These are phyloP conservation scores for Watsonalla cultraria DNA, from an alignment of 2,888 invertebrate species.

Conservation along the genomic window DNA sequence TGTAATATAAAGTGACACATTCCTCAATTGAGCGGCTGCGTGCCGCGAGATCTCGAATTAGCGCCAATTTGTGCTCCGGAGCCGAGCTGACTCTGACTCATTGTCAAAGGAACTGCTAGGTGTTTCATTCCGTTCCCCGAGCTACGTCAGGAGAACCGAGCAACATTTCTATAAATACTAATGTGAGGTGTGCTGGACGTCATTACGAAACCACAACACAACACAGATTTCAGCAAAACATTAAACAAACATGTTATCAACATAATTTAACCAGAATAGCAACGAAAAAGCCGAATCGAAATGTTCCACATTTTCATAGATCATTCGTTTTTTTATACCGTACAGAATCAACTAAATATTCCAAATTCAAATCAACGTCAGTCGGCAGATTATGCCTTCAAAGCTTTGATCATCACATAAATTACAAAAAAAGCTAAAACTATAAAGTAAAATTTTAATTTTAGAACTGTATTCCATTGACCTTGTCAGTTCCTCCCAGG, in stretches of 20 bases:
- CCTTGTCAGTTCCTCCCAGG: constrained; percentile 29
- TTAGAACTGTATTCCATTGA: constrained; percentile 18
- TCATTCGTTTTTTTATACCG: no score
- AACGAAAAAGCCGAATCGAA: background rate
- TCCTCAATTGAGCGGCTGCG: constrained; percentile 71
- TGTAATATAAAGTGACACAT: constrained; percentile 68
- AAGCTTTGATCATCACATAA: background rate
- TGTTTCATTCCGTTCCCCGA: constrained; percentile 15
- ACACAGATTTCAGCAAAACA: background rate
- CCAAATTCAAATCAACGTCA: constrained; percentile 1
- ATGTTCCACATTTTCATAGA: no score
- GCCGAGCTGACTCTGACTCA: constrained; percentile 45
- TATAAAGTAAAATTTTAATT: background rate
- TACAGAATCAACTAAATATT: no score
- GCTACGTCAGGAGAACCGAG: background rate
- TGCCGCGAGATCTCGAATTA: constrained; percentile 69
- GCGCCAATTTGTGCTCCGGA: constrained; percentile 71
- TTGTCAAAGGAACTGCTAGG: constrained; percentile 22
- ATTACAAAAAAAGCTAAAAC: constrained; percentile 1
- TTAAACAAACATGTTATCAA: no score
- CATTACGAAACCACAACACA: background rate
- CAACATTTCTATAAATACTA: background rate
- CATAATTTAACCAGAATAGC: background rate
- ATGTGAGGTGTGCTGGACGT: background rate
- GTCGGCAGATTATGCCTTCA: no score